A percentile compares a stretch with the other conserved stretches of the same genome.
Evolutionary conservation across 2,888 invertebrate genomes (phyloP).

Genomic region (Epinotia demarniana): DNA sequence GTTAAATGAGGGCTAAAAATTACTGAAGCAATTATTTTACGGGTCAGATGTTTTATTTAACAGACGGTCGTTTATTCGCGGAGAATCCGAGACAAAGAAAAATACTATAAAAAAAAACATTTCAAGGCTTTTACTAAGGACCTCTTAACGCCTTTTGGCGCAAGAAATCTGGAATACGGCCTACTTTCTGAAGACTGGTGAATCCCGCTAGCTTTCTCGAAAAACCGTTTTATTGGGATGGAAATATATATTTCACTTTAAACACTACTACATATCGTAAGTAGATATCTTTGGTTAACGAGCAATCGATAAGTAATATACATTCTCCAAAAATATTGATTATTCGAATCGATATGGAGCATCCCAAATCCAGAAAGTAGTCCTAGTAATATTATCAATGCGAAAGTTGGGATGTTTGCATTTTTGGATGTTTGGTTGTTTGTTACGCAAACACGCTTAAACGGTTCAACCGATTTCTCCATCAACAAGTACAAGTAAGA

Average conservation of each 20-base stretch:
- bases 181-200: constrained; percentile 67
- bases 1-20: constrained; percentile 72
- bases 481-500: too few relatives aligned
- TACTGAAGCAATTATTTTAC: constrained; percentile 74
- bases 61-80: constrained; percentile 60
- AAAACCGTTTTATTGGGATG: neutral
- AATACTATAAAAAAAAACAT: constrained; percentile 71
- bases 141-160: constrained; percentile 68
- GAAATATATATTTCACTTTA: neutral
- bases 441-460: too few relatives aligned
- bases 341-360: too few relatives aligned
- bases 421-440: too few relatives aligned
- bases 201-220: neutral
- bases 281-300: too few relatives aligned
- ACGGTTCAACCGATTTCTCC: too few relatives aligned
- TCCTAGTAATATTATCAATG: too few relatives aligned
- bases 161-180: constrained; percentile 63
- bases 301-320: too few relatives aligned
- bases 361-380: too few relatives aligned
- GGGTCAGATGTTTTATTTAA: constrained; percentile 74
- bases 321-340: too few relatives aligned
- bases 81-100: constrained; percentile 69
- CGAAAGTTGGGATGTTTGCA: too few relatives aligned
- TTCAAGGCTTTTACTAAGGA: constrained; percentile 68
- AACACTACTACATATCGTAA: too few relatives aligned